phyloP scores from a whole-genome alignment of 2,888 invertebrate species.

The Ochropleura leucogaster region DNA sequence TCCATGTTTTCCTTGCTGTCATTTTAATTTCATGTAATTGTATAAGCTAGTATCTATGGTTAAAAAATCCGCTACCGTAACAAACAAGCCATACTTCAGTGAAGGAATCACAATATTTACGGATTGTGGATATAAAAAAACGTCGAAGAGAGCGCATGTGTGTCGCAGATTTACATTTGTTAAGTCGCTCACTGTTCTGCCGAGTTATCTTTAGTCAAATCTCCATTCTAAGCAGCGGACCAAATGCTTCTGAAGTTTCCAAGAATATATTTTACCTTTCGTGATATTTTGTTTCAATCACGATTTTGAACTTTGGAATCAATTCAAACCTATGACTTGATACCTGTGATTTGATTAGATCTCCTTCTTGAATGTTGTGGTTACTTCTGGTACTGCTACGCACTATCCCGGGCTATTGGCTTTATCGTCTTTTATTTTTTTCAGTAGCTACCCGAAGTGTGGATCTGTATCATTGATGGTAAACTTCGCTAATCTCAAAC shows the following conservation, averaged over 20 bases:
- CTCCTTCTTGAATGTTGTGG: neutral
- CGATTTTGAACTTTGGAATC: neutral
- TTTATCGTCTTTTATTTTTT: too few relatives aligned
- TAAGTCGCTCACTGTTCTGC: constrained; percentile 44
- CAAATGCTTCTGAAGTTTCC: constrained; percentile 42
- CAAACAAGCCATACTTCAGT: constrained; percentile 61
- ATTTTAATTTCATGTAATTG: too few relatives aligned
- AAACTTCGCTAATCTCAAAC: too few relatives aligned
- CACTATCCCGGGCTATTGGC: neutral
- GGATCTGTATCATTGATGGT: too few relatives aligned
- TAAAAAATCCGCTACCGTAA: constrained; percentile 51
- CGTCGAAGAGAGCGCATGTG: constrained; percentile 74
- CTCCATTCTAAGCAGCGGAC: constrained; percentile 50
- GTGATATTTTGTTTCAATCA: neutral
- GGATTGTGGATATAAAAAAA: constrained; percentile 71
- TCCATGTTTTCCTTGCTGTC: too few relatives aligned
- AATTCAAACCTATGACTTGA: neutral
- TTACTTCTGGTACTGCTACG: neutral
- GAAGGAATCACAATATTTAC: constrained; percentile 80
- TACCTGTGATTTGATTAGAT: too few relatives aligned
- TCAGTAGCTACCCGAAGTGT: too few relatives aligned
- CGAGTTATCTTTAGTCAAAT: constrained; percentile 57
- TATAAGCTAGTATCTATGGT: neutral
- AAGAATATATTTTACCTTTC: constrained; percentile 12
- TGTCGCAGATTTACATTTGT: constrained; percentile 73